Evolutionary conservation across 2,888 invertebrate species (phyloP).

Genomic region (Eledona agricola): DNA sequence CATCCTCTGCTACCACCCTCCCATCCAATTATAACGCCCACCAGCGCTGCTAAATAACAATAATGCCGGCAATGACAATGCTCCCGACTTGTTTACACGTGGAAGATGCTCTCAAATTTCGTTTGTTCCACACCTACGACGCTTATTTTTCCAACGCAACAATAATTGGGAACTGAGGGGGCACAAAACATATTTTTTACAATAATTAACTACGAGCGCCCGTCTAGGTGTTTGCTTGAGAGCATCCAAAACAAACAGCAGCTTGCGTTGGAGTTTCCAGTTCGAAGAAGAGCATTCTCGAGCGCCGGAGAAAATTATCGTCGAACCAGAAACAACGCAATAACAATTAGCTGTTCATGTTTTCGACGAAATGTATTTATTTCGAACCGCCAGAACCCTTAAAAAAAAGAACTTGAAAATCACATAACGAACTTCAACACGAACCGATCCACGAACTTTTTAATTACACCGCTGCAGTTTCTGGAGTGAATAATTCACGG

Average conservation of each 20-base stretch:
- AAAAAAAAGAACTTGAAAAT: no score
- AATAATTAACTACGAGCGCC: no score
- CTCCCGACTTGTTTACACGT: conserved; percentile 11
- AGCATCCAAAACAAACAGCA: no score
- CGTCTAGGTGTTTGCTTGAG: no score
- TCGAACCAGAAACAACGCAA: conserved; percentile 1
- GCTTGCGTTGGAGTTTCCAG: no score
- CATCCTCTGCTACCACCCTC: conserved; percentile 37
- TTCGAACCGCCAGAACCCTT: not conserved
- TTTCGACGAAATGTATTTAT: conserved; percentile 7
- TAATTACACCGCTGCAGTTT: conserved; percentile 25
- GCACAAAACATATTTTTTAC: no score
- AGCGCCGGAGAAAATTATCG: conserved; percentile 2
- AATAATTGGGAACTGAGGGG: no score
- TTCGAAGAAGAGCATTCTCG: no score
- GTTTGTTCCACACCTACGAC: no score
- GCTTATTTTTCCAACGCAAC: no score
- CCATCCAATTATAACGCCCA: conserved; percentile 44
- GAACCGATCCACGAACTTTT: conserved; percentile 23
- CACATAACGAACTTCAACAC: conserved; percentile 18
- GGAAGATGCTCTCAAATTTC: no score
- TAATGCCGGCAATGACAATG: conserved; percentile 15
- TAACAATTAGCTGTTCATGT: conserved; percentile 13
- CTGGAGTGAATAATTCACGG: conserved; percentile 23
- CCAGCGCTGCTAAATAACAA: conserved; percentile 32